These are phyloP conservation scores for Melanchra persicariae DNA, from an alignment of 2,888 invertebrate species.

Conservation along the genomic window DNA sequence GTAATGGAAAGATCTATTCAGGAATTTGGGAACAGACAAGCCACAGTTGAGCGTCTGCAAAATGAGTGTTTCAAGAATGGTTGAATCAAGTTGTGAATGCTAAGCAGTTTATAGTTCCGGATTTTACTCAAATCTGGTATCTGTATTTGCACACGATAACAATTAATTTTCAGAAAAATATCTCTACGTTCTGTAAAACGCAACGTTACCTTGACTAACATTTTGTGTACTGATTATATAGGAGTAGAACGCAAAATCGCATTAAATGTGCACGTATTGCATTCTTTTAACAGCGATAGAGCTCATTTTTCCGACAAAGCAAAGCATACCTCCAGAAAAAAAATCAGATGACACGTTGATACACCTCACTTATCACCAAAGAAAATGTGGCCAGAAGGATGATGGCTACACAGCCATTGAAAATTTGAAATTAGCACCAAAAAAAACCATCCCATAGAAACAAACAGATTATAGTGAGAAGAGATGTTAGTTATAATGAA, in stretches of 20 bases:
- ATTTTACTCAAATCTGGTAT: not conserved
- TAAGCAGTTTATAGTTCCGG: not conserved
- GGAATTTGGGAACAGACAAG: not conserved
- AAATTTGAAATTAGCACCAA: not conserved
- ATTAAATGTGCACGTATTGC: too few relatives aligned
- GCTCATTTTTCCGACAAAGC: too few relatives aligned
- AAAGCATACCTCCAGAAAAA: not conserved
- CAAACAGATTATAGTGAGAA: not conserved
- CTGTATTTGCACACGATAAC: not conserved
- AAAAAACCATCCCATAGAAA: not conserved
- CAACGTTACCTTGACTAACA: not conserved
- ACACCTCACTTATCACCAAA: not conserved
- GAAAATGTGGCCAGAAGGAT: not conserved
- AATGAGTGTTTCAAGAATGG: too few relatives aligned
- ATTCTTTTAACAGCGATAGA: too few relatives aligned
- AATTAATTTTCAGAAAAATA: not conserved
- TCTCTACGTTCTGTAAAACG: not conserved
- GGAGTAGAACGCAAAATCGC: too few relatives aligned
- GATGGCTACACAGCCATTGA: not conserved
- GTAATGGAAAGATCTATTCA: not conserved
- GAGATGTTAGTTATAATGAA: constrained; percentile 5
- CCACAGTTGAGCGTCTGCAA: not conserved
- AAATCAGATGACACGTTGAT: not conserved
- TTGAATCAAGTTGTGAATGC: not conserved
- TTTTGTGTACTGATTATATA: not conserved